Evolutionary conservation across 2,888 invertebrate genomes (phyloP), one percentile per base, ranked within the genome.

Genomic region (Itoplectis maculator): DNA sequence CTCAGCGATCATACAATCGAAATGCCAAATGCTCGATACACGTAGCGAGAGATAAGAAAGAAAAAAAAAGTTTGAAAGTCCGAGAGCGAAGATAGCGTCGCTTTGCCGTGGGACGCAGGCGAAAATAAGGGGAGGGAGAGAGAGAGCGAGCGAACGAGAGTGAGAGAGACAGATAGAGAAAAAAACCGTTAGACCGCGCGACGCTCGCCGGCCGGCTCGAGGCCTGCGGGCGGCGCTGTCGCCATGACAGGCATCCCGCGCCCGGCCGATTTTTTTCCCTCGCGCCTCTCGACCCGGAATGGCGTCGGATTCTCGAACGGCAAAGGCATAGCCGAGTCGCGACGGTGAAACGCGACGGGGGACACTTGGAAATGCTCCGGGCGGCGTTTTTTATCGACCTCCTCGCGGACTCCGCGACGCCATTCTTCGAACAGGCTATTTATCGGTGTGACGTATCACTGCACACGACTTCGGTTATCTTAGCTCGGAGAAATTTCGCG

Each of bases 191-290:
- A 86, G 65, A 83, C 81, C 78, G 75, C 42, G 65, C 84, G 85
- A 85, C 84, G 85, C 86, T 83, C 63, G 83, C 87, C 88, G 88
- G 88, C 88, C 88, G 87, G 88, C 86, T 68, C 54, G 35, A 56
- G 29, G 54, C n/a, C 18, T 13, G 47, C 15, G 18, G 9, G 65
- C n/a, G 9, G 65, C n/a, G 13, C 84, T 86, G 88, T 89, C 89
- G 89, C 90, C 89, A 90, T 90, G 89, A 88, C 86, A 86, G 87
- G 83, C 84, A 29, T 83, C 66, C 47, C 54, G 47, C n/a, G 45
- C 35, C 63, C 63, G 29, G 3, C 3, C 42, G 42, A 63, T 69
- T 20, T 79, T 63, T 81, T 76, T 77, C 82, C 81, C 86, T 61
- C 83, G 68, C 82, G 77, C 47, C n/a, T 13, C n/a, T n/a, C n/a